Evolutionary conservation across 2,888 invertebrate genomes (phyloP).

Genomic region (Octonoba sinensis): DNA sequence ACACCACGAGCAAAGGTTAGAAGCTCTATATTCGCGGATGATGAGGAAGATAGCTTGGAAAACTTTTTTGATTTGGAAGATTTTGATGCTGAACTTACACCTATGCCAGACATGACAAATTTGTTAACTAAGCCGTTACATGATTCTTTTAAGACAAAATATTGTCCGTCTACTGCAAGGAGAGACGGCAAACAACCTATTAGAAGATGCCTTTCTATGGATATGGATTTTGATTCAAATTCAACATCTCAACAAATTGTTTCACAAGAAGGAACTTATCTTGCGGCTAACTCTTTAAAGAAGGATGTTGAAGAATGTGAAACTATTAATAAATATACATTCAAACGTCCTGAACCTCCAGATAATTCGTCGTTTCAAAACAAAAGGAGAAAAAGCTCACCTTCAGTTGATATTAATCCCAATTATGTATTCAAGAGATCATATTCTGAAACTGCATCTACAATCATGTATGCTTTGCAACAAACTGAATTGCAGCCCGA

Average conservation of each 20-base stretch:
- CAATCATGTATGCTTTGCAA: constrained; percentile 46
- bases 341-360: constrained; percentile 81
- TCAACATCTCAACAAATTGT: not conserved
- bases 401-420: constrained; percentile 10
- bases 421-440: constrained; percentile 16
- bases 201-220: constrained; percentile 42
- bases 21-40: constrained; percentile 27
- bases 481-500: constrained; percentile 51
- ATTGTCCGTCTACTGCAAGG: not conserved
- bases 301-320: not conserved
- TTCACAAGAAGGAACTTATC: not conserved
- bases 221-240: constrained; percentile 18
- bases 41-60: constrained; percentile 35
- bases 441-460: constrained; percentile 47
- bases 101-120: constrained; percentile 20
- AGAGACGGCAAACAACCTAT: constrained; percentile 24
- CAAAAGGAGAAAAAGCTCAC: constrained; percentile 72
- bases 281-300: not conserved
- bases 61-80: constrained; percentile 6
- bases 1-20: not conserved
- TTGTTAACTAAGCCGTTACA: constrained; percentile 37
- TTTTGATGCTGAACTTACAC: not conserved
- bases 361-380: constrained; percentile 72
- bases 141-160: not conserved
- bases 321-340: constrained; percentile 68